These are phyloP conservation scores for Ceratina japonica DNA, from an alignment of 1,140 invertebrate genomes.

Conservation along the genomic window DNA sequence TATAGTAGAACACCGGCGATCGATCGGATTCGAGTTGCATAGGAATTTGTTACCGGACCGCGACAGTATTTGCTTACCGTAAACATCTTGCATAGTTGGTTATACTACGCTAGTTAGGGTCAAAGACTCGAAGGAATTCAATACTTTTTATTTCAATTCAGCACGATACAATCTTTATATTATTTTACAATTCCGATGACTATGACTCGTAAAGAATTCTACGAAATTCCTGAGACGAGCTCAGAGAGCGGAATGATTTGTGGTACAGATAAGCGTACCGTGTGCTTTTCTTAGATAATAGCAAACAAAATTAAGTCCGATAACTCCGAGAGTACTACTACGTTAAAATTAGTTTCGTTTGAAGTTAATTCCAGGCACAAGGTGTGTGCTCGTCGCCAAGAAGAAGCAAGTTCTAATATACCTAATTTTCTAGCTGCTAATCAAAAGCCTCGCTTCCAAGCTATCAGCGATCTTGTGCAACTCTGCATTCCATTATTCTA, in stretches of 20 bases:
- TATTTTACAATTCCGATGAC: too few species aligned
- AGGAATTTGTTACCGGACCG: slow-evolving; percentile 32
- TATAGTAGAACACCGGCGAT: background rate
- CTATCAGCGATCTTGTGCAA: background rate
- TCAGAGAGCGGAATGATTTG: background rate
- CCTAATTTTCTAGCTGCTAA: background rate
- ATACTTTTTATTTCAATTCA: too few species aligned
- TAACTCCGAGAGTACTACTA: background rate
- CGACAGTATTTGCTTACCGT: background rate
- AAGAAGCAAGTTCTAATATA: too few species aligned
- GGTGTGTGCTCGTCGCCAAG: background rate
- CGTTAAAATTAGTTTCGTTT: background rate
- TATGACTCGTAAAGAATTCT: background rate
- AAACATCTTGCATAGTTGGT: background rate
- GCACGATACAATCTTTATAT: too few species aligned
- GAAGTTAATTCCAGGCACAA: too few species aligned
- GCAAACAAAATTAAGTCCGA: background rate
- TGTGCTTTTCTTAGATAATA: background rate
- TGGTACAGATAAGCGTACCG: background rate
- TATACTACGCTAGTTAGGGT: background rate
- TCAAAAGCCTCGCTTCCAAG: background rate
- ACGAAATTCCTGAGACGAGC: too few species aligned
- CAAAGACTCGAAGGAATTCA: background rate
- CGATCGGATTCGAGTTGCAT: background rate
- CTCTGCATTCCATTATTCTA: background rate